Evolutionary conservation across 1,140 invertebrate species (phyloP).

Genomic region (Nasonia giraulti): DNA sequence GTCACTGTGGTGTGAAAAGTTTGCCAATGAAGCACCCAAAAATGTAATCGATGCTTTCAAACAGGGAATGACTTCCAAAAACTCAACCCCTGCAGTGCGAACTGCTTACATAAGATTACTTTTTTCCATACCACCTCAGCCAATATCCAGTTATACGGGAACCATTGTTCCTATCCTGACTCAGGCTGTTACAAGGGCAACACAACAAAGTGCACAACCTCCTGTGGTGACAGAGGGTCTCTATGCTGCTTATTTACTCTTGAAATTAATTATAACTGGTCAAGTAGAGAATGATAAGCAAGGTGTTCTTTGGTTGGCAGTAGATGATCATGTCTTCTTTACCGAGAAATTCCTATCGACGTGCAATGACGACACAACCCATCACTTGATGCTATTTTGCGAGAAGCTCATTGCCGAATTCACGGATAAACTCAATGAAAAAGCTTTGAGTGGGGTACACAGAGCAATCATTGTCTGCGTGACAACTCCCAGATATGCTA

Average conservation of each 20-base stretch:
- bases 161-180: slow-evolving; percentile 64
- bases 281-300: slow-evolving; percentile 76
- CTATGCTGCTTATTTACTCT: slow-evolving; percentile 83
- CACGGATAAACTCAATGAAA: slow-evolving; percentile 76
- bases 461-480: slow-evolving; percentile 80
- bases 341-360: slow-evolving; percentile 86
- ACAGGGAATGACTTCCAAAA: slow-evolving; percentile 87
- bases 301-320: slow-evolving; percentile 80
- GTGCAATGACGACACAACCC: slow-evolving; percentile 81
- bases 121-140: slow-evolving; percentile 58
- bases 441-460: slow-evolving; percentile 74
- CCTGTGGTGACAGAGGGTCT: slow-evolving; percentile 86
- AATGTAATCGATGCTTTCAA: slow-evolving; percentile 85
- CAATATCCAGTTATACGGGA: slow-evolving; percentile 57
- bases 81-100: slow-evolving; percentile 84
- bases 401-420: slow-evolving; percentile 80
- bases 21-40: slow-evolving; percentile 80
- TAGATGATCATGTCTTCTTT: slow-evolving; percentile 87
- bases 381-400: slow-evolving; percentile 78
- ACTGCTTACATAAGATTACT: slow-evolving; percentile 79
- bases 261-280: slow-evolving; percentile 78
- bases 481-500: slow-evolving; percentile 70
- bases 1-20: slow-evolving; percentile 84
- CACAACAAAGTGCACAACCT: slow-evolving; percentile 73
- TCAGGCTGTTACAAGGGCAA: slow-evolving; percentile 66